Conservation (phyloP, 2,797 vertebrate species). For the Enteromius anoplus region DNA sequence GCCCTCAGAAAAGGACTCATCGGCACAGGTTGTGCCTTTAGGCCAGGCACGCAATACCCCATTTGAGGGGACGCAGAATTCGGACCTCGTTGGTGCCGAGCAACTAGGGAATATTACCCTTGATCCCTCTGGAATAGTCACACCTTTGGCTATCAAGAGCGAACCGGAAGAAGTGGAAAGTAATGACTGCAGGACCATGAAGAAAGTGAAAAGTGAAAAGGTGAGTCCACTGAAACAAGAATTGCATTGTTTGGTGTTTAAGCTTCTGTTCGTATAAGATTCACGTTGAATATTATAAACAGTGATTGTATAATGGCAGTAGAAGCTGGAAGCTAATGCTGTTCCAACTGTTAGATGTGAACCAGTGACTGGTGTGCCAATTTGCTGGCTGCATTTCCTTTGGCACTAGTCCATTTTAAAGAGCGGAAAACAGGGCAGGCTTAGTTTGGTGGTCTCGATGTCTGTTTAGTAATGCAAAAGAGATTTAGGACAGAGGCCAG, state of each 20-base stretch:
- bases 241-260: not conserved
- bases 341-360: not conserved
- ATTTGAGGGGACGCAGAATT: constrained; percentile 85
- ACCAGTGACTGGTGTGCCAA: not conserved
- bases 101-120: constrained; percentile 96
- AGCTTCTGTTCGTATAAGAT: not conserved
- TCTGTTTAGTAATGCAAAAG: constrained; percentile 21
- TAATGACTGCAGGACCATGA: constrained; percentile 90
- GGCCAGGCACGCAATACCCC: constrained; percentile 85
- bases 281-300: constrained; percentile 1
- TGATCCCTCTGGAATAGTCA: constrained; percentile 91
- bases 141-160: constrained; percentile 89
- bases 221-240: constrained; percentile 74
- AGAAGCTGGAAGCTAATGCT: not conserved
- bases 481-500: constrained; percentile 32
- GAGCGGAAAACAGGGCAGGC: not conserved
- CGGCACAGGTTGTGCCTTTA: constrained; percentile 79
- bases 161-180: constrained; percentile 93
- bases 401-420: constrained; percentile 38
- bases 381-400: constrained; percentile 10
- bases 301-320: not conserved
- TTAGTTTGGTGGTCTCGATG: constrained; percentile 16
- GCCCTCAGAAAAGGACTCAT: constrained; percentile 86
- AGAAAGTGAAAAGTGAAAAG: constrained; percentile 98
- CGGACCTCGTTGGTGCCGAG: constrained; percentile 87